These are phyloP conservation scores for Megaceryle maxima DNA, from an alignment of 2,113 vertebrate species.

Conservation along the genomic window DNA sequence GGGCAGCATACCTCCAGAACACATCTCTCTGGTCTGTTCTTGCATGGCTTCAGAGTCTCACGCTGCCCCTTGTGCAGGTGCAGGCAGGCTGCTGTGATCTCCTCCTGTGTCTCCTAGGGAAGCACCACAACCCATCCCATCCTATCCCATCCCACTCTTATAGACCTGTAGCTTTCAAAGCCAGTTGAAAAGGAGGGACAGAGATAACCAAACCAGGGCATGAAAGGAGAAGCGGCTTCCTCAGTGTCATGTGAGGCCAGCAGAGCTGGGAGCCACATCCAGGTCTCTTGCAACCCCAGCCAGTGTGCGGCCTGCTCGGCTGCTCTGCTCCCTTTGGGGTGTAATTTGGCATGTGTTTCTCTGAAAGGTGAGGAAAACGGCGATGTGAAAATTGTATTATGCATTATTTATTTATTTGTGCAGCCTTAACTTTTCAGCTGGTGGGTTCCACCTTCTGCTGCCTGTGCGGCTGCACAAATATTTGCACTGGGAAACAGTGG, in stretches of 20 bases:
- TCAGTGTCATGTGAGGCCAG: background rate
- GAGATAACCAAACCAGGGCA: rapidly evolving
- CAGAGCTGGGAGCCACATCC: background rate
- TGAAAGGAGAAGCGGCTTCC: background rate
- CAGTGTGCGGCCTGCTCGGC: rapidly evolving
- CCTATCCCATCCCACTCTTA: background rate
- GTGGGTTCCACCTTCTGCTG: background rate
- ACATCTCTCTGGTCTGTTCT: background rate
- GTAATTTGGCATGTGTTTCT: background rate
- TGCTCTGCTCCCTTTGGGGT: background rate
- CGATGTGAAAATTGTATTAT: background rate
- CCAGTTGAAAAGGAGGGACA: background rate
- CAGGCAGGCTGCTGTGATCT: background rate
- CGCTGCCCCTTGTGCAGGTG: background rate
- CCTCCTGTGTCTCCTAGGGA: background rate
- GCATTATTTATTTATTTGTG: conserved; percentile 25
- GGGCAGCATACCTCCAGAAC: background rate
- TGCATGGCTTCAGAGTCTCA: rapidly evolving
- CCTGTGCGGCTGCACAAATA: conserved; percentile 22
- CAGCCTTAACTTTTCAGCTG: background rate
- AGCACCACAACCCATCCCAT: background rate
- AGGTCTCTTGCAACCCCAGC: background rate
- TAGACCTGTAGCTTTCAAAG: background rate
- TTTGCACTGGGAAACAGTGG: background rate
- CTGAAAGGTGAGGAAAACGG: background rate